Percentiles rank a stretch among this genome's conserved stretches.
phyloP scores from a whole-genome alignment of 2,113 vertebrate species.

The Eudyptes chrysolophus region DNA sequence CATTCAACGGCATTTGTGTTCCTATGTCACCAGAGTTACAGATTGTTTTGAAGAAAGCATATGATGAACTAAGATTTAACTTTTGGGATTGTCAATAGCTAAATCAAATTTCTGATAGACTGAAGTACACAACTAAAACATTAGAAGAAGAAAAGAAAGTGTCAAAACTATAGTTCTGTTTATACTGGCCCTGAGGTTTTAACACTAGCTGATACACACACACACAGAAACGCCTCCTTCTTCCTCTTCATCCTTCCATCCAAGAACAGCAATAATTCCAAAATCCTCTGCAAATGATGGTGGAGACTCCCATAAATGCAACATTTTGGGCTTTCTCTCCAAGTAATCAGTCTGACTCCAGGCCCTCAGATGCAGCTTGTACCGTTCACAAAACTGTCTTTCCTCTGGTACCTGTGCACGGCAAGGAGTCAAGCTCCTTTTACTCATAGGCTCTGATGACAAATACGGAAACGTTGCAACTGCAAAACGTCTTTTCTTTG shows the following conservation, averaged over 20 bases:
- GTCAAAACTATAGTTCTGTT: background rate
- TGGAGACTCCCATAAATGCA: background rate
- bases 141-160: background rate
- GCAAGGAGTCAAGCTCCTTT: background rate
- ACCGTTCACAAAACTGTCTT: background rate
- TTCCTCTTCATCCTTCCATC: background rate
- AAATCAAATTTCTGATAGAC: background rate
- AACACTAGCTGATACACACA: background rate
- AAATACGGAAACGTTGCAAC: background rate
- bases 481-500: background rate
- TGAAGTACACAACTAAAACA: background rate
- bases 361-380: background rate
- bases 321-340: background rate
- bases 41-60: background rate
- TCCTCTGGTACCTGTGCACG: background rate
- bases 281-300: background rate
- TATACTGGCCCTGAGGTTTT: background rate
- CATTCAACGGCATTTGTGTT: background rate
- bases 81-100: background rate
- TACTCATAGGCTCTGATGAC: background rate
- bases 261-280: background rate
- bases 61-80: background rate
- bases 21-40: background rate
- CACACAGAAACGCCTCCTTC: background rate
- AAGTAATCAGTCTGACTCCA: background rate